Evolutionary conservation across 2,888 invertebrate genomes (phyloP).

Genomic region (Galeruca laticollis): DNA sequence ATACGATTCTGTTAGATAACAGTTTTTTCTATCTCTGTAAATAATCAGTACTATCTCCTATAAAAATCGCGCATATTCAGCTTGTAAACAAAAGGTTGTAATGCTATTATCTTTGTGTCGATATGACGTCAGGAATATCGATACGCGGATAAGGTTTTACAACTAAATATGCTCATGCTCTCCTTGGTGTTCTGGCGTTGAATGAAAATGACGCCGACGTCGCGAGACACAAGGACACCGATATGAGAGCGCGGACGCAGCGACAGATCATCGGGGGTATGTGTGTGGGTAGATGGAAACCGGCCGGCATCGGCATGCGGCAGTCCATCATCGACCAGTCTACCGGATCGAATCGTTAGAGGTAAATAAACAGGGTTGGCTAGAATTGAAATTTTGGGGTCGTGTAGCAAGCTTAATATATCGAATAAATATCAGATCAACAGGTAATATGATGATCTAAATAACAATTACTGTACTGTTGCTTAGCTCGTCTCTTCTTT

Average conservation of each 20-base stretch:
- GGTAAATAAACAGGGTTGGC: constrained; percentile 2
- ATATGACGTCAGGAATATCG: constrained; percentile 7
- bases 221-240: constrained; percentile 9
- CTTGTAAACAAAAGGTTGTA: not conserved
- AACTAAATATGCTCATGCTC: not conserved
- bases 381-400: not conserved
- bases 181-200: not conserved
- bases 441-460: too few relatives aligned
- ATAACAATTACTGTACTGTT: too few relatives aligned
- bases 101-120: not conserved
- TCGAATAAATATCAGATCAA: too few relatives aligned
- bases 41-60: not conserved
- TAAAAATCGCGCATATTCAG: not conserved
- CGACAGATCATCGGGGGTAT: constrained; percentile 10
- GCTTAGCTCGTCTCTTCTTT: too few relatives aligned
- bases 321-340: constrained; percentile 24
- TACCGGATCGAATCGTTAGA: constrained; percentile 25
- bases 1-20: too few relatives aligned
- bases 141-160: not conserved
- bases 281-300: constrained; percentile 22
- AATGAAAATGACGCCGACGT: not conserved
- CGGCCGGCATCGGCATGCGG: not conserved
- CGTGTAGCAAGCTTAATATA: not conserved
- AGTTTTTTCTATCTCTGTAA: not conserved
- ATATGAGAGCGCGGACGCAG: constrained; percentile 4